phyloP scores from a whole-genome alignment of 2,113 vertebrate genomes.

The Haplochromis burtoni region DNA sequence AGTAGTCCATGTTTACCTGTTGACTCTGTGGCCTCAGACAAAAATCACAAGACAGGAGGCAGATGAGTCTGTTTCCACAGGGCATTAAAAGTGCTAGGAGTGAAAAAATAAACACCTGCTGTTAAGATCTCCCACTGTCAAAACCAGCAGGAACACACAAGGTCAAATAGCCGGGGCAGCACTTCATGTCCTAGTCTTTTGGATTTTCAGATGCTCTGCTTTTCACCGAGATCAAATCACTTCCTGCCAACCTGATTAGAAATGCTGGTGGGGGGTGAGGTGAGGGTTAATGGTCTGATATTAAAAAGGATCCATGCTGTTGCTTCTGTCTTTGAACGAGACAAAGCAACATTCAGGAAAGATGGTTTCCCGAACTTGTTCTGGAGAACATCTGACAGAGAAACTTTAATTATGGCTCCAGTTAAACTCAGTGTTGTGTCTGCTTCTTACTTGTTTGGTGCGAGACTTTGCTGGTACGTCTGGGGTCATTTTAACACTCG shows the following conservation, averaged over 20 bases:
- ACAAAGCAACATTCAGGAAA: neutral
- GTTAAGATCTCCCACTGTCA: constrained; percentile 10
- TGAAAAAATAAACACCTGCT: constrained; percentile 15
- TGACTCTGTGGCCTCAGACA: neutral
- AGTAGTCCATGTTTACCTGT: neutral
- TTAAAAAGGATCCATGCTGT: constrained; percentile 47
- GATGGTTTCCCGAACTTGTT: neutral
- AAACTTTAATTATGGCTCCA: neutral
- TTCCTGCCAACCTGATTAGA: constrained; percentile 45
- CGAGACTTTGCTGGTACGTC: neutral
- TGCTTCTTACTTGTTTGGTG: neutral
- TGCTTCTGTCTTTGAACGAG: constrained; percentile 31
- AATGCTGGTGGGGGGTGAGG: constrained; percentile 2
- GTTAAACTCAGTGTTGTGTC: neutral
- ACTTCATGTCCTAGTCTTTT: constrained; percentile 19
- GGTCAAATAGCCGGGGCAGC: constrained; percentile 27
- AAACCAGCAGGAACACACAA: constrained; percentile 20
- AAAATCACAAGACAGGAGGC: neutral
- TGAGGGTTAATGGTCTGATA: neutral
- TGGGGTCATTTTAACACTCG: neutral
- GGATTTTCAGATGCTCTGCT: constrained; percentile 37
- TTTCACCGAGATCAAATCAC: constrained; percentile 53
- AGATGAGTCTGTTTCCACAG: constrained; percentile 11
- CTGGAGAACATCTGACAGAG: neutral
- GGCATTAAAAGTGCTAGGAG: constrained; percentile 19